phyloP scores from a whole-genome alignment of 2,888 invertebrate genomes.

The Erebia ligea region DNA sequence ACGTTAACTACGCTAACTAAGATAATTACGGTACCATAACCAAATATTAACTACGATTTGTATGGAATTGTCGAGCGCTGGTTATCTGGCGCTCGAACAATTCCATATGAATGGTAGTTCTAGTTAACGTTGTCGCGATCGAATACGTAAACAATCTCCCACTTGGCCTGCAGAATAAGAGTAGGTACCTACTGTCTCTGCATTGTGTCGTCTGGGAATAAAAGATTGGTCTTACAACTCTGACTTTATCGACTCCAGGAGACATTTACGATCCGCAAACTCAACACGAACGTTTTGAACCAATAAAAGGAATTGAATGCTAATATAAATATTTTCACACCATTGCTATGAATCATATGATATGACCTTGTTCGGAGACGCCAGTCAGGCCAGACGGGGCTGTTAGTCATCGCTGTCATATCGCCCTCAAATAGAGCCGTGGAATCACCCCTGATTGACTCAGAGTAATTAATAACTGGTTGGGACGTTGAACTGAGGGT shows the following conservation, averaged over 20 bases:
- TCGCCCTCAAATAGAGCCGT: slow-evolving; percentile 31
- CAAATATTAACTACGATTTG: no score
- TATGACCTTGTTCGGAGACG: slow-evolving; percentile 49
- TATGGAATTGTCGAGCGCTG: no score
- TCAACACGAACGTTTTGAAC: slow-evolving; percentile 1
- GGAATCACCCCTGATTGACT: slow-evolving; percentile 36
- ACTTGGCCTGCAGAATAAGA: not conserved
- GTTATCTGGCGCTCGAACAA: no score
- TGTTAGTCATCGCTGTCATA: slow-evolving; percentile 41
- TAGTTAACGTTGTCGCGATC: no score
- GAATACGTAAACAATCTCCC: no score
- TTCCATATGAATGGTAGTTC: no score
- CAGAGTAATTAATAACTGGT: slow-evolving; percentile 23
- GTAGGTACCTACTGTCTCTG: not conserved
- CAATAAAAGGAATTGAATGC: slow-evolving; percentile 23
- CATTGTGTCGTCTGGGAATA: not conserved
- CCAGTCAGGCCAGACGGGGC: slow-evolving; percentile 45
- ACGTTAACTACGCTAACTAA: no score
- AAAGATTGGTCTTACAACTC: not conserved
- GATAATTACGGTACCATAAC: no score
- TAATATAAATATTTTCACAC: slow-evolving; percentile 24
- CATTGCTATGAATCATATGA: slow-evolving; percentile 39
- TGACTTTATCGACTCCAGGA: slow-evolving; percentile 5
- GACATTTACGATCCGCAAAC: slow-evolving; percentile 17
- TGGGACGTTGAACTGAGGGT: slow-evolving; percentile 10